Base-by-base conservation (phyloP, 2,888 invertebrate genomes). In the Podotricha telesiphe region DNA sequence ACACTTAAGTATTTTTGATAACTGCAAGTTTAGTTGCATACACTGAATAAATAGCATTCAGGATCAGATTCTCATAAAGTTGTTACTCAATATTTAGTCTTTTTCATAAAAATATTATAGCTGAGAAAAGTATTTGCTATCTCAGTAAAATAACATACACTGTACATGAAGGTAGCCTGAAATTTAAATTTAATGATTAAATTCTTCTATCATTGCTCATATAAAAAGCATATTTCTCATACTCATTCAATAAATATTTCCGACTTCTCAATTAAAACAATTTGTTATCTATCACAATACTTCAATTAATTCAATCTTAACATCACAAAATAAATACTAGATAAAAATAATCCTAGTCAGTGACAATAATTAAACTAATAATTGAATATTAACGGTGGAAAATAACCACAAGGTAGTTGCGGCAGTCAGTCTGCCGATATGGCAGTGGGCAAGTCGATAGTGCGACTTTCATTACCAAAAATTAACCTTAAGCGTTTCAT, bases 401-500 rank as follows among this genome's bases (percentile, higher is more conserved):
- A 87, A 83, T 86, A 86, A 86, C 87, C 84, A 86, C 86, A 89
- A 86, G 83, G 75, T 83, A 82, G 78, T 86, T 84, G 87, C 80
- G 86, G 84, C 87, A 87, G 93, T 93, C 93, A 93, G 91, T 93
- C 93, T 87, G 94, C 94, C 82, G 94, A 92, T 81, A 95, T 93
- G 90, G 95, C 95, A 91, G 96, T 94, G 88, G 97, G 97, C 93
- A 98, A 95, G 93, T 97, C 96, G 84, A 97, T 97, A 83, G 97
- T 97, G 83, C 96, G 96, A 82, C 96, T 96, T 87, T 98, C 98
- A 86, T 97, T 97, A 78, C 98, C 97, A 82, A 98, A 96, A 81
- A 97, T 97, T 82, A 98, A 94, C 82, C 97, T 95, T 85, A 98
- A 93, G 81, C 98, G 95, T 90, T 98, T 98, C 94, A 96, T 96